Percentiles rank a stretch among this genome's conserved stretches.
These are phyloP conservation scores for Eurypyga helias DNA, from an alignment of 2,113 vertebrate genomes.

Conservation along the genomic window DNA sequence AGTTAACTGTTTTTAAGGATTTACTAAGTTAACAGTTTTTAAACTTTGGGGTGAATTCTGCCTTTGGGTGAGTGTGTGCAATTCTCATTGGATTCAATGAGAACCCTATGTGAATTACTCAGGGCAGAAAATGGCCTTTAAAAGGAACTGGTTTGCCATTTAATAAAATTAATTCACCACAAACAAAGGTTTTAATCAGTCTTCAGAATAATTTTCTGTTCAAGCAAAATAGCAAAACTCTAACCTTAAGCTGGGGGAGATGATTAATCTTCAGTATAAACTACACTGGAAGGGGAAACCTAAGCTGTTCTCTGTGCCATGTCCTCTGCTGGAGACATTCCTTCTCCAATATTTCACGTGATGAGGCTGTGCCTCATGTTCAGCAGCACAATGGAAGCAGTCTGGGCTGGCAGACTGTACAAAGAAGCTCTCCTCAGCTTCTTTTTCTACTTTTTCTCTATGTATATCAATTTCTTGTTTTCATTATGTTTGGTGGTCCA, in stretches of 20 bases:
- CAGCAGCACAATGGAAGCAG: background rate
- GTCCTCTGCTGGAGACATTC: background rate
- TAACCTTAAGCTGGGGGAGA: background rate
- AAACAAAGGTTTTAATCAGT: slow-evolving; percentile 5
- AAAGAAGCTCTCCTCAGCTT: background rate
- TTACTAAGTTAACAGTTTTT: background rate
- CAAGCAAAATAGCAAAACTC: background rate
- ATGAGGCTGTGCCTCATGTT: background rate
- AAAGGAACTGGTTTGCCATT: background rate
- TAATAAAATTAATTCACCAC: background rate
- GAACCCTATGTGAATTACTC: background rate
- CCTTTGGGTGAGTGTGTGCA: background rate
- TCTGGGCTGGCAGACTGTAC: background rate
- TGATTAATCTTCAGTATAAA: background rate
- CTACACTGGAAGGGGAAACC: background rate
- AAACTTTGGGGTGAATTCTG: background rate
- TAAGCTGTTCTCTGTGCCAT: background rate
- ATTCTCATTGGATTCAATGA: background rate
- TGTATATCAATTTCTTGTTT: background rate
- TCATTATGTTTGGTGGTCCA: background rate
- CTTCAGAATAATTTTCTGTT: slow-evolving; percentile 18
- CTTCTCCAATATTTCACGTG: background rate
- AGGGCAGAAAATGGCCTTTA: slow-evolving; percentile 18
- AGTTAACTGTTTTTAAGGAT: background rate
- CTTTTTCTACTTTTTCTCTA: background rate